phyloP scores from a whole-genome alignment of 2,797 vertebrate species.

The Discoglossus pictus region DNA sequence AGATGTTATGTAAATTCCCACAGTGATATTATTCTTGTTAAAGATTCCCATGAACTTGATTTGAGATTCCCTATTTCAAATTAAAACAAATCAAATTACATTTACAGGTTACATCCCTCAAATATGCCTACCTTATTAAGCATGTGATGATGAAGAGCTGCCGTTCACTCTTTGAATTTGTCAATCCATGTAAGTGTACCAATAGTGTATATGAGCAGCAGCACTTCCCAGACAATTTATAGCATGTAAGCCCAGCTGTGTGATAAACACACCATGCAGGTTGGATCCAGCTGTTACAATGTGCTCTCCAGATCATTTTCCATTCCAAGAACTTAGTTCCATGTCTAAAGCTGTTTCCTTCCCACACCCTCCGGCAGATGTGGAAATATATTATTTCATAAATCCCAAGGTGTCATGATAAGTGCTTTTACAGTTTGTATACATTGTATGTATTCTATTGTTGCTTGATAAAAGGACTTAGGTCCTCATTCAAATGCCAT shows the following conservation, averaged over 20 bases:
- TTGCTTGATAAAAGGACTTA: too few species aligned
- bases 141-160: too few species aligned
- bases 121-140: slow-evolving; percentile 38
- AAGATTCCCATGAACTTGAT: too few species aligned
- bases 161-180: not conserved
- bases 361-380: slow-evolving; percentile 41
- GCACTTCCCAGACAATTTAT: slow-evolving; percentile 4
- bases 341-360: slow-evolving; percentile 37
- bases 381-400: slow-evolving; percentile 3
- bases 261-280: slow-evolving; percentile 15
- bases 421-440: slow-evolving; percentile 18
- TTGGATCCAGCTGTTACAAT: slow-evolving; percentile 42
- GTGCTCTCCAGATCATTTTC: slow-evolving; percentile 17
- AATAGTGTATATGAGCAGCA: slow-evolving; percentile 1
- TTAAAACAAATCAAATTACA: too few species aligned
- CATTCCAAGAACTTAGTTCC: slow-evolving; percentile 32
- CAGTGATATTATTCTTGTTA: too few species aligned
- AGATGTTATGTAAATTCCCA: too few species aligned
- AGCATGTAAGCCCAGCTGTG: slow-evolving; percentile 25
- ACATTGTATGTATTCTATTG: not conserved
- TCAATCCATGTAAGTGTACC: not conserved
- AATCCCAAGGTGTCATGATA: slow-evolving; percentile 26
- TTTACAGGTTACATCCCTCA: too few species aligned
- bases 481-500: too few species aligned
- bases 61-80: too few species aligned